phyloP scores from a whole-genome alignment of 2,113 vertebrate species.

The Hippocampus mohnikei region DNA sequence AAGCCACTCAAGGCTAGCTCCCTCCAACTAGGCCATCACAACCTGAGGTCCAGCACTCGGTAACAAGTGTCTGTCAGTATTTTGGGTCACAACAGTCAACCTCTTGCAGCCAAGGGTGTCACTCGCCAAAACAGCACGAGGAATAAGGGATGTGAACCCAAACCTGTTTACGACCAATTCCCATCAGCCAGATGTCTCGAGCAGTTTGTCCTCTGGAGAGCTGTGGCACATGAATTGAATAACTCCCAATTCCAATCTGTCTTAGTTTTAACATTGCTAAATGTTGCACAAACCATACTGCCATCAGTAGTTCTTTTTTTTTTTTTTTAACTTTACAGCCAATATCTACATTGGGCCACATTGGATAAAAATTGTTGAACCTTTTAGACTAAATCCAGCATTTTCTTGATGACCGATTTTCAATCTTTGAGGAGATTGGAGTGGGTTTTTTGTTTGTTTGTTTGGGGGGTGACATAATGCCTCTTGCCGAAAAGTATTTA shows the following conservation, averaged over 20 bases:
- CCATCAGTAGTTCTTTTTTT: not conserved
- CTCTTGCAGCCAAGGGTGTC: constrained; percentile 25
- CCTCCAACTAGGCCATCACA: constrained; percentile 35
- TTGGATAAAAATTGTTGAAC: too few species aligned
- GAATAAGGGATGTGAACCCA: constrained; percentile 35
- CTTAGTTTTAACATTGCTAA: not conserved
- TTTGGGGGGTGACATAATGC: too few species aligned
- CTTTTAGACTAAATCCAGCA: too few species aligned
- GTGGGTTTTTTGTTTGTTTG: too few species aligned
- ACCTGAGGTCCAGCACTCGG: constrained; percentile 28
- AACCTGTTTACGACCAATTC: constrained; percentile 31
- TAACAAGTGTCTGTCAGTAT: constrained; percentile 20
- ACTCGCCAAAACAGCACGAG: constrained; percentile 23
- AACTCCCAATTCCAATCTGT: not conserved
- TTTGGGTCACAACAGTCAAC: constrained; percentile 34
- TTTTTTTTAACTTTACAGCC: too few species aligned
- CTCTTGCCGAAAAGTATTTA: too few species aligned
- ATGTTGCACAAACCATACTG: not conserved
- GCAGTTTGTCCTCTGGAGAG: constrained; percentile 28
- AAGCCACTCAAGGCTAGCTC: constrained; percentile 25
- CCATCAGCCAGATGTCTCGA: constrained; percentile 38
- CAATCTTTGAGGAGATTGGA: too few species aligned
- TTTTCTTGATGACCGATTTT: too few species aligned
- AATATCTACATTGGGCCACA: too few species aligned
- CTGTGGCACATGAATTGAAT: constrained; percentile 34